phyloP scores from a whole-genome alignment of 2,113 vertebrate species.

The Lophotis ruficrista region DNA sequence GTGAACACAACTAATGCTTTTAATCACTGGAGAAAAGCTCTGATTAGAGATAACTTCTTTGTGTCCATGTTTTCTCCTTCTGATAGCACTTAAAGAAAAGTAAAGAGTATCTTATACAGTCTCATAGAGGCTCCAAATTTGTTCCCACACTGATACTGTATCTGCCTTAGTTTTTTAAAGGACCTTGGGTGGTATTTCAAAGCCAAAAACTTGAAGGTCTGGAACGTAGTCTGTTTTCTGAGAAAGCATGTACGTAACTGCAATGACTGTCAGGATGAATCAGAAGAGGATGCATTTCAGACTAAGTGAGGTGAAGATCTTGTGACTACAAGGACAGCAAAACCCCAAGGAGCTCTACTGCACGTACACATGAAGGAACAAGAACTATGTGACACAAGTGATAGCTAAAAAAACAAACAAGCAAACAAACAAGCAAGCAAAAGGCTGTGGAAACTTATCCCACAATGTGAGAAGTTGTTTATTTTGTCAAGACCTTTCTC shows the following conservation, averaged over 20 bases:
- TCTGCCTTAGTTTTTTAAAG: neutral
- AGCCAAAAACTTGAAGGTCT: neutral
- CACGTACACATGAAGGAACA: rapidly evolving
- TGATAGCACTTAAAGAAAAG: neutral
- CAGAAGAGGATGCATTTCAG: neutral
- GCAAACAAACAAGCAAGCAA: neutral
- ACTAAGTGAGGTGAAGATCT: neutral
- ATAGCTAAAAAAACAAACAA: neutral
- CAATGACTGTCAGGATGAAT: neutral
- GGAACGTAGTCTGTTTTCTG: neutral
- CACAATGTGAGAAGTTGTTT: neutral
- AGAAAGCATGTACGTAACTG: neutral
- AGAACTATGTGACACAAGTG: neutral
- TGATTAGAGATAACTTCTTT: neutral
- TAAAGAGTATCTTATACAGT: neutral
- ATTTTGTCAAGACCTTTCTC: neutral
- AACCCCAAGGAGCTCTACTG: rapidly evolving
- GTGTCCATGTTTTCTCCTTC: neutral
- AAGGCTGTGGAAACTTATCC: neutral
- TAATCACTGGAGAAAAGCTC: neutral
- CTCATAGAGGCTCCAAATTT: neutral
- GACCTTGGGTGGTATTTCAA: neutral
- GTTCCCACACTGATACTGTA: neutral
- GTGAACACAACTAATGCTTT: neutral
- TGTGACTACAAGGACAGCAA: neutral